Base-by-base conservation (phyloP, 64 coral and sea anemone species). In the Anthopleura sola region DNA sequence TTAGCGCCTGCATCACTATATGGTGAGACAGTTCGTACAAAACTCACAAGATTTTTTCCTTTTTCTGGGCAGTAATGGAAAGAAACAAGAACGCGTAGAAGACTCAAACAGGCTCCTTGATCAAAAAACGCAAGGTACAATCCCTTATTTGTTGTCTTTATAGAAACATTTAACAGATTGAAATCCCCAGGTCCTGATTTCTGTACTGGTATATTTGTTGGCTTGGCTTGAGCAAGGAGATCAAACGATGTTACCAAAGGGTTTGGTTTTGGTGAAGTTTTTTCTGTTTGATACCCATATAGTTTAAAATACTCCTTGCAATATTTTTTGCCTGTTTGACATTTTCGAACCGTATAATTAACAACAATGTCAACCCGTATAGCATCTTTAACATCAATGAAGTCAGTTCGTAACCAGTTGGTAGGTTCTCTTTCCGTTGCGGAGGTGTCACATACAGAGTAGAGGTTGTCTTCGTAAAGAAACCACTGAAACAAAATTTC, bases 341-440 rank as follows among this genome's bases (percentile, higher is more conserved):
- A 91, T 36, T 56, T 86, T 10, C 36, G 44, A 0, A 91, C 3
- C 5, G 2, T 74, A 21, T 86, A 91, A 37, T 5, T 64, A 55
- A 91, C 7, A 29, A 48, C 23, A 71, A 91, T 86, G 32, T 81
- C 69, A 36, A 91, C 37, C 23, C 37, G 23, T 7, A 58, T 74
- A 19, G 89, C 84, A 81, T 66, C 74, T 26, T 37, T 81, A 3
- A 74, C 2, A 50, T 79, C 14, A 86, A 91, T 91, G 60, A 69
- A 91, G 37, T 80, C 40, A 20, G 83, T 86, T 75, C 55, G 53
- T 44, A 91, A 46, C 89, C 89, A 91, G 89, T 85, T 86, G 0
- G 1, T 81, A 44, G 89, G 89, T 55, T 71, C 76, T 26, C 17
- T 44, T 1, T 16, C 66, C 0, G 7, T 80, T 26, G 7, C 5